Percentiles rank a stretch among this genome's conserved stretches.
phyloP scores from a whole-genome alignment of 2,113 vertebrate species.

The Dascyllus trimaculatus region DNA sequence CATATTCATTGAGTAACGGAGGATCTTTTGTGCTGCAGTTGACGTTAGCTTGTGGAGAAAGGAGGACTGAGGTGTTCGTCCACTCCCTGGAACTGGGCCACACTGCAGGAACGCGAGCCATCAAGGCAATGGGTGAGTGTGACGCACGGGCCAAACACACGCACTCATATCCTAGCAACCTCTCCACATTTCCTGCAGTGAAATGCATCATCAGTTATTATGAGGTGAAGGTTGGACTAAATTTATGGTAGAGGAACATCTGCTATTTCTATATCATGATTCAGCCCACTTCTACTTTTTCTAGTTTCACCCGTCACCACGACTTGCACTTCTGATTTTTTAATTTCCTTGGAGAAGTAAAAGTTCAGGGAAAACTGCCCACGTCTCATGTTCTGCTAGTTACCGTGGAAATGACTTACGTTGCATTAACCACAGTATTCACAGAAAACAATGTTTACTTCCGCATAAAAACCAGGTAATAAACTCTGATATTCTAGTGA shows the following conservation, averaged over 20 bases:
- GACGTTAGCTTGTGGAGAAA: conserved; percentile 91
- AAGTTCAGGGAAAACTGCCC: conserved; percentile 3
- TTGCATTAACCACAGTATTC: conserved; percentile 4
- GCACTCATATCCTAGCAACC: conserved; percentile 23
- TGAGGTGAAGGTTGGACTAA: conserved; percentile 20
- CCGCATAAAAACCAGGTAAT: too few species aligned
- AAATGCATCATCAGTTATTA: conserved; percentile 44
- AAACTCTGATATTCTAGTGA: not conserved
- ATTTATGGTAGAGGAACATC: conserved; percentile 46
- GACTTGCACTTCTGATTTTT: conserved; percentile 54
- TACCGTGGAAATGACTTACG: not conserved
- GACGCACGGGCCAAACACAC: not conserved
- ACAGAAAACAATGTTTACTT: not conserved
- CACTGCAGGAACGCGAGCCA: conserved; percentile 91
- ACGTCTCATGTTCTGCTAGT: not conserved
- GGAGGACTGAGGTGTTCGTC: conserved; percentile 93
- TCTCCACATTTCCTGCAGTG: conserved; percentile 16
- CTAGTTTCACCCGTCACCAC: conserved; percentile 41
- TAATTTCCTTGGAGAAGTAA: conserved; percentile 48
- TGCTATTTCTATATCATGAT: conserved; percentile 43
- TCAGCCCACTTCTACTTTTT: conserved; percentile 61
- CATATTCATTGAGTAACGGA: not conserved
- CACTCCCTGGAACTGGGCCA: conserved; percentile 96
- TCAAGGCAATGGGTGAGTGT: conserved; percentile 93
- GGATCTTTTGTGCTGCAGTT: conserved; percentile 81